phyloP scores from a whole-genome alignment of 2,797 vertebrate genomes.

The Iguana delicatissima region DNA sequence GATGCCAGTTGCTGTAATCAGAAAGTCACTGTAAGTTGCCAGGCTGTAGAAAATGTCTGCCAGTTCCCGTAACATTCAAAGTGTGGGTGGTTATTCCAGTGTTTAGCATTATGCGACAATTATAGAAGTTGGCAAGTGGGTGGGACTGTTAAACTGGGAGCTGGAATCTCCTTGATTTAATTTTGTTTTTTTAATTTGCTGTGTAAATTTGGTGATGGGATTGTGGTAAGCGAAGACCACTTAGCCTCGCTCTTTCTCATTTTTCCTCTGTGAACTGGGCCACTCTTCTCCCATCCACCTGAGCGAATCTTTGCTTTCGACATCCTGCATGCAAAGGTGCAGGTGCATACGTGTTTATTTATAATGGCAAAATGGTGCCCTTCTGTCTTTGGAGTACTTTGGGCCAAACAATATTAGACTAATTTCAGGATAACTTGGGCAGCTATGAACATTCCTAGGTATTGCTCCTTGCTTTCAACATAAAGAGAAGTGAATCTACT shows the following conservation, averaged over 20 bases:
- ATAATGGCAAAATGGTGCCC: conserved; percentile 31
- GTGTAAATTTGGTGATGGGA: neutral
- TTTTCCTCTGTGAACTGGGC: neutral
- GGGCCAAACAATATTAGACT: conserved; percentile 56
- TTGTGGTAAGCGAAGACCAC: neutral
- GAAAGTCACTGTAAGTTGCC: too few relatives aligned
- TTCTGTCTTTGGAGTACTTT: conserved; percentile 7
- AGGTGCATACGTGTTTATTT: neutral
- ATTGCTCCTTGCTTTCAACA: conserved; percentile 28
- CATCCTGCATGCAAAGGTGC: neutral
- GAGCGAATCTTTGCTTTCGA: neutral
- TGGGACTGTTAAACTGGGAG: neutral
- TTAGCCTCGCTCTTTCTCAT: neutral
- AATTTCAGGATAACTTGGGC: conserved; percentile 19
- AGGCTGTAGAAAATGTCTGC: neutral
- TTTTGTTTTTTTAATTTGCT: neutral
- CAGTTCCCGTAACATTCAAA: neutral
- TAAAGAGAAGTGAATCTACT: conserved; percentile 53
- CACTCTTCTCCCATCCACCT: neutral
- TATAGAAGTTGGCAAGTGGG: neutral
- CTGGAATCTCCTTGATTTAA: neutral
- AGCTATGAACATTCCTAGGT: conserved; percentile 46
- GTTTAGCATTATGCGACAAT: neutral
- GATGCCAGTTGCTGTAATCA: neutral
- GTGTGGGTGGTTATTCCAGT: neutral